These are phyloP conservation scores for Oncorhynchus clarkii DNA, from an alignment of 2,113 vertebrate species.

Conservation along the genomic window DNA sequence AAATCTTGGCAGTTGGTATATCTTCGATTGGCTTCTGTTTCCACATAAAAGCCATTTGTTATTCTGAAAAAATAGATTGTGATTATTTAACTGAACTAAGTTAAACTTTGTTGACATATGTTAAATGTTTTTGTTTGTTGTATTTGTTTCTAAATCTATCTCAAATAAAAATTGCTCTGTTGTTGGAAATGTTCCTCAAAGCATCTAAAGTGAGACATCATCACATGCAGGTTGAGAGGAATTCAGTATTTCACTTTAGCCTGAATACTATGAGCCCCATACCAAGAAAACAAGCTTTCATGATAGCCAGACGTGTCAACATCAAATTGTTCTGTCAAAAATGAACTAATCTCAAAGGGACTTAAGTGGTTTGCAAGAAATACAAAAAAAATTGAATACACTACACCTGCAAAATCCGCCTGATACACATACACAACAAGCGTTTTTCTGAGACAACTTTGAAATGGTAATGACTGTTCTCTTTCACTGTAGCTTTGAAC, in stretches of 20 bases:
- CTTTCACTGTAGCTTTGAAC: conserved; percentile 1
- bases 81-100: too few species aligned
- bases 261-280: neutral
- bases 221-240: neutral
- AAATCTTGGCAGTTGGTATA: too few species aligned
- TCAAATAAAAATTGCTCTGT: too few species aligned
- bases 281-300: neutral
- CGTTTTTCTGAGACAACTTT: conserved; percentile 1
- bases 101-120: too few species aligned
- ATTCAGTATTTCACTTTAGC: neutral
- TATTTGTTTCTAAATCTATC: too few species aligned
- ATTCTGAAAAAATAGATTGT: too few species aligned
- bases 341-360: neutral
- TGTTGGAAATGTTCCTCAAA: neutral
- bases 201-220: neutral
- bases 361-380: neutral
- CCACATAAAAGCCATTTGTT: too few species aligned
- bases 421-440: conserved; percentile 7
- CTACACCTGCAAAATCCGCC: neutral
- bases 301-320: conserved; percentile 1
- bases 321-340: conserved; percentile 8
- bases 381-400: neutral
- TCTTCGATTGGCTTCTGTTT: too few species aligned
- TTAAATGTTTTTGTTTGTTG: too few species aligned
- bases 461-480: conserved; percentile 10